Evolutionary conservation across 2,113 vertebrate genomes (phyloP), one percentile per base, ranked within the genome.

Genomic region (Parotia lawesii): DNA sequence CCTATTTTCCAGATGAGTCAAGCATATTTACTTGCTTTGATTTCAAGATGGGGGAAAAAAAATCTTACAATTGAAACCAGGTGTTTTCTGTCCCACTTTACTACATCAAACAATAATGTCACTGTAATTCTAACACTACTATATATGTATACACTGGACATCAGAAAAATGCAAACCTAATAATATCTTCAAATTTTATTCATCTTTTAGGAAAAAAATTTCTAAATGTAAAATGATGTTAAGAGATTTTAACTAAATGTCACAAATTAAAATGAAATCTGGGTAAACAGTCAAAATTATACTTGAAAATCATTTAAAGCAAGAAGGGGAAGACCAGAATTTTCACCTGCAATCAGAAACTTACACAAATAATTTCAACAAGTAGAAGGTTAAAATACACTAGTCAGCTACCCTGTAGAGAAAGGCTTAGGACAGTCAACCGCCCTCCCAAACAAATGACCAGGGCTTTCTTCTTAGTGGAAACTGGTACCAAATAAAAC

Each of bases 31-130:
- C 47, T 37, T 75, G 15, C 44, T 83, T 65, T 75, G 35, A 40
- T 50, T 83, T 73, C 62, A 65, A 12, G 10, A 70, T 5, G 19
- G 7, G 2, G 6, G 3, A 0, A 1, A 6, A 5, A 12, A 37
- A 37, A 21, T 9, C n/a, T 78, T 48, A 25, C 29, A 44, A 45
- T 3, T 72, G 48, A 71, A 91, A 60, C 1, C 14, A 82, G 15
- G 13, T 23, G 4, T 53, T 76, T 75, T 87, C 53, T 72, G 28
- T 44, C 24, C 25, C 21, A 50, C 21, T 72, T 87, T 69, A 45
- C n/a, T 57, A 69, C 20, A 73, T 56, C 29, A 85, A 64, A 74
- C 3, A 65, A 4, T 15, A 8, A 83, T 29, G 8, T 18, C 65
- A 72, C 50, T 45, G 20, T 53, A 62, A 86, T 44, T 82, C 35